Base-by-base conservation (phyloP, 2,797 vertebrate species). In the Pseudochromis fuscus region DNA sequence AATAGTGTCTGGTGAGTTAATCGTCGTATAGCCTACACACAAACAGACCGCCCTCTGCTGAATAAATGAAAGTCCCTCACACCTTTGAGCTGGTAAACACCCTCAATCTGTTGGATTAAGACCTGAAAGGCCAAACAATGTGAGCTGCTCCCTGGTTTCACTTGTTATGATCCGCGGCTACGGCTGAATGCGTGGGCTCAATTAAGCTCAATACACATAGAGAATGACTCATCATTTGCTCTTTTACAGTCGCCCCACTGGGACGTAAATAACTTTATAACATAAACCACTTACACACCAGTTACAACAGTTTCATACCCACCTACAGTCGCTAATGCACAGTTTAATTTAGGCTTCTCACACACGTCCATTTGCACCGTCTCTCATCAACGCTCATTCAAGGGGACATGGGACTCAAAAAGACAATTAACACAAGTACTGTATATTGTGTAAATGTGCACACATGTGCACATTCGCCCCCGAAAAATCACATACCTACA, bases 161-260 rank as follows among this genome's bases (percentile, higher is more conserved):
- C 57, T 19, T 33, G 45, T 70, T 65, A 27, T 53, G 67, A 67
- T 69, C 65, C 2, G 53, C 71, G 63, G 58, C 60, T 38, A 27
- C 4, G 12, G 77, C 52, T 67, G 16, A 81, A 69, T 1, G 78
- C 67, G 88, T 87, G 88, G 86, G 85, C 76, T 74, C 85, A 81
- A 87, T 88, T 85, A 75, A 79, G 65, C 71, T 80, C 79, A 58
- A 55, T 50, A 88, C 84, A 84, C 84, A 79, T 12, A 23, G 72
- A 85, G 72, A 70, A 59, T 91, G 89, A 91, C 82, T 91, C 90
- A 90, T 81, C 80, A 58, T 55, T 75, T 84, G 88, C 75, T 83
- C 85, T 91, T 91, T 91, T 83, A 81, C 86, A 56, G 83, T 67
- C 42, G 46, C 77, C 83, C 90, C 65, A 31, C 87, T 42, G 82